phyloP scores from a whole-genome alignment of 2,113 vertebrate genomes.

The Rhinopomastus cyanomelas region DNA sequence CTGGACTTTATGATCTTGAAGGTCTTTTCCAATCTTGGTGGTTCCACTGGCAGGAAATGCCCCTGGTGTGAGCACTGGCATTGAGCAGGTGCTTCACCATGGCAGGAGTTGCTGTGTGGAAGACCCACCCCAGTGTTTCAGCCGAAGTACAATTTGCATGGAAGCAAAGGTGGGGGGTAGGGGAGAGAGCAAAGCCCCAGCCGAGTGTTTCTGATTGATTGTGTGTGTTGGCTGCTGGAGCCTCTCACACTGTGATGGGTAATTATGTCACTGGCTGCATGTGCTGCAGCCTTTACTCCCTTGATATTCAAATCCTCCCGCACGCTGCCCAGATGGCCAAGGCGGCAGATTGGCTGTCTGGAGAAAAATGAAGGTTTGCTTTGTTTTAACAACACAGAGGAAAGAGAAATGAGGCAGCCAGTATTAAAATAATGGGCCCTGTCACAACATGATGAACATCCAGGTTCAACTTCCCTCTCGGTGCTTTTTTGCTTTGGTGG shows the following conservation, averaged over 20 bases:
- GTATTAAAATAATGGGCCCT: not conserved
- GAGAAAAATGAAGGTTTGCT: not conserved
- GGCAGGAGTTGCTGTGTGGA: not conserved
- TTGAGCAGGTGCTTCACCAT: accelerated
- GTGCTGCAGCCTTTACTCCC: not conserved
- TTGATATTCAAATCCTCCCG: not conserved
- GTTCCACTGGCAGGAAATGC: not conserved
- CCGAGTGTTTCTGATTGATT: constrained; percentile 56
- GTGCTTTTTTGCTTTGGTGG: not conserved
- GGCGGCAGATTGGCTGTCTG: not conserved
- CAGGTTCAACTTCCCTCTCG: not conserved
- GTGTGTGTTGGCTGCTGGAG: constrained; percentile 43
- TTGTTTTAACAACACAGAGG: not conserved
- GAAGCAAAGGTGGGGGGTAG: not conserved
- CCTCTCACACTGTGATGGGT: constrained; percentile 50
- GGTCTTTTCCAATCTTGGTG: too few relatives aligned
- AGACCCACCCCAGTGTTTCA: not conserved
- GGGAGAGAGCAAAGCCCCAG: not conserved
- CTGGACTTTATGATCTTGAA: too few relatives aligned
- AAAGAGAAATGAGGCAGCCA: not conserved
- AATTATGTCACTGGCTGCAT: constrained; percentile 46
- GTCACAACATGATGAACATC: not conserved
- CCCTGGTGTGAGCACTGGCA: not conserved
- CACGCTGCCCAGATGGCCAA: not conserved
- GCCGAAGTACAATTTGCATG: not conserved